Base-by-base conservation (phyloP, 1,140 invertebrate species). In the Mylabris phalerata region DNA sequence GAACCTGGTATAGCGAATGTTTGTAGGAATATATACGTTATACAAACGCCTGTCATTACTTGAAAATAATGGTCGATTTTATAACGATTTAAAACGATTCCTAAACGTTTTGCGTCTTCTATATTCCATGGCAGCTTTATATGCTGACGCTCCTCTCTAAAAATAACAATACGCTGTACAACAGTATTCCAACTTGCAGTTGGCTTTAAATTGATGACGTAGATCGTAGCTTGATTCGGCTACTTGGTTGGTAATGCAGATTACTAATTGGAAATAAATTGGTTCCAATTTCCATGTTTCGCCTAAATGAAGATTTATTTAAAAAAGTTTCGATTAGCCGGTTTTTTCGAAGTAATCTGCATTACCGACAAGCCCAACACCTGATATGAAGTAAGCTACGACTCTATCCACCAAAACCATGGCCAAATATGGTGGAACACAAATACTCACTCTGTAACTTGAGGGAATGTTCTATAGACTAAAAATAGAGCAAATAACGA, bases 1-100 rank as follows among this genome's bases (percentile, higher is more conserved):
- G 96, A 98, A 63, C 97, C 97, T 64, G 97, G 97, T 78, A 99
- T 99, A 64, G 96, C 97, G 79, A 99, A 99, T 60, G 97, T 96
- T 84, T 99, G 97, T 65, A 99, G 83, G 78, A 98, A 98, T 76
- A 98, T 91, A 75, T 98, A 99, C n/a, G 88, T 87, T 54, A 93
- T 77, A 70, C 95, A 90, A 59, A 97, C 86, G 66, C 89, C 93
- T 48, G 83, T 78, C 65, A 98, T 78, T 49, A 99, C 96, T 84
- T 94, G 85, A 68, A 86, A 84, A 73, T 90, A 98, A 78, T 98
- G 95, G 69, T 89, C 86, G 55, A 96, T 92, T 77, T 95, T 98
- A 73, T 99, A 99, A 66, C 84, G 79, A 73, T 89, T 89, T 63
- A 99, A 79, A 40, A 99, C 85, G 74, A 84, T 82, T 60, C 95